Evolutionary conservation across 2,113 vertebrate genomes (phyloP).

Genomic region (Tamias sibiricus): DNA sequence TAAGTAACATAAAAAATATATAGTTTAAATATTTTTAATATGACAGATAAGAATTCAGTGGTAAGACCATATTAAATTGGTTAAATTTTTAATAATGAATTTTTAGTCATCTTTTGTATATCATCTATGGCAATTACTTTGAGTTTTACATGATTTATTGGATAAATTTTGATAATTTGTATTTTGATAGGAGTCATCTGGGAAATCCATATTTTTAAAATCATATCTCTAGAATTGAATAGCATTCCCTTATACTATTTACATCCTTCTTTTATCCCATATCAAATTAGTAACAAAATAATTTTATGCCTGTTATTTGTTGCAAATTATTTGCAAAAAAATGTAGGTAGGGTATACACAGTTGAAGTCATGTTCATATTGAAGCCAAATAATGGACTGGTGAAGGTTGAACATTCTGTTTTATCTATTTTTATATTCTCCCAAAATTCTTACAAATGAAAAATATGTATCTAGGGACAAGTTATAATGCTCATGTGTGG

Average conservation of each 20-base stretch:
- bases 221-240: neutral
- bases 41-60: neutral
- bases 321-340: neutral
- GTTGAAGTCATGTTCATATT: neutral
- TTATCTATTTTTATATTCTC: neutral
- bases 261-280: neutral
- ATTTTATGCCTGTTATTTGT: neutral
- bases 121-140: neutral
- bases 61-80: neutral
- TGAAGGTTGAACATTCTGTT: neutral
- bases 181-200: neutral
- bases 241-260: neutral
- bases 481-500: neutral
- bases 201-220: neutral
- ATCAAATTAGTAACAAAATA: conserved; percentile 21
- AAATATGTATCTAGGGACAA: neutral
- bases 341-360: neutral
- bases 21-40: neutral
- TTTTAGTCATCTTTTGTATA: neutral
- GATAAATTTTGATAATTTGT: neutral
- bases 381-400: neutral
- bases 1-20: neutral
- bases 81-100: neutral
- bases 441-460: neutral
- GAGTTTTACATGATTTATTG: neutral